Conservation (phyloP, 2,113 vertebrate species). For the Hydrolagus affinis region DNA sequence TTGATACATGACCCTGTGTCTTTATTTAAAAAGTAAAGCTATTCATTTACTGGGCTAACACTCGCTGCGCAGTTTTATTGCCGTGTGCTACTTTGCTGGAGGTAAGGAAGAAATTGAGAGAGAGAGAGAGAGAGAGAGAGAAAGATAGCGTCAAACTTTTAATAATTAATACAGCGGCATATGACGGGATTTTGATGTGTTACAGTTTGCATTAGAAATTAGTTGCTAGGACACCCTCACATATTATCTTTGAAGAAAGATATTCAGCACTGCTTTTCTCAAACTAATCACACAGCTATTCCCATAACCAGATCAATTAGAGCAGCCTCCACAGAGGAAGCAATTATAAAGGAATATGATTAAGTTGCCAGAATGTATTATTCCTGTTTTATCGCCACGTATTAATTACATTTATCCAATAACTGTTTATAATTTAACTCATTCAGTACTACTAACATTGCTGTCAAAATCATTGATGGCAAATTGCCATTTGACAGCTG, state of each 20-base stretch:
- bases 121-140: constrained; percentile 1
- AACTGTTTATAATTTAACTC: constrained; percentile 1
- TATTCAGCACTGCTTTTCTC: background rate
- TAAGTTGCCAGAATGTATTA: background rate
- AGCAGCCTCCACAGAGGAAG: background rate
- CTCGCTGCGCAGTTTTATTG: background rate
- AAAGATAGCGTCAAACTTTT: background rate
- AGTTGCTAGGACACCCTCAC: background rate
- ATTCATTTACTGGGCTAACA: constrained; percentile 13
- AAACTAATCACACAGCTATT: background rate
- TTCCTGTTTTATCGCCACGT: background rate
- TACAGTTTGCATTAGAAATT: constrained; percentile 15
- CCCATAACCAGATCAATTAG: constrained; percentile 1
- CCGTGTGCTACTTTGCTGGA: background rate
- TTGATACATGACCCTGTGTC: constrained; percentile 4
- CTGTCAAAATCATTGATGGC: too few species aligned
- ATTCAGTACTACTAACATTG: background rate
- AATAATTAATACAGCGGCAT: background rate
- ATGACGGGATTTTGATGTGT: constrained; percentile 1
- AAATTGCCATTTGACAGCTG: too few species aligned
- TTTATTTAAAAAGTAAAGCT: constrained; percentile 6
- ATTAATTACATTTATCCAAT: constrained; percentile 18
- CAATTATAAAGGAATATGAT: constrained; percentile 13
- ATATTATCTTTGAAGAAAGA: constrained; percentile 15
- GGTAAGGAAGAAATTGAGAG: background rate